Conservation (phyloP, 2,113 vertebrate genomes). For the Grus americana region DNA sequence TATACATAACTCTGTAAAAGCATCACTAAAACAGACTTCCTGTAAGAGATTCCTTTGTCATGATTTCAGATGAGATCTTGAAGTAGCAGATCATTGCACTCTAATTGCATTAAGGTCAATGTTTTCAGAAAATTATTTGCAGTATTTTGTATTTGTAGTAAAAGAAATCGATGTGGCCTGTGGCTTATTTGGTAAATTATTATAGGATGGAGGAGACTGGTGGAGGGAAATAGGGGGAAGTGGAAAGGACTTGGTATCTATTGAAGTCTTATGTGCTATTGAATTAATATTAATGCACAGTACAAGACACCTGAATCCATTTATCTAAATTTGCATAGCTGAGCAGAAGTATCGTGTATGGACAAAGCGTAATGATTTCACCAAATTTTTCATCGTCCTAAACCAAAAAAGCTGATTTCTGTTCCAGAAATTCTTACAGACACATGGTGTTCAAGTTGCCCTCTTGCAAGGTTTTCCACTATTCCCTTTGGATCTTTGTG, state of each 20-base stretch:
- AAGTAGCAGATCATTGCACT: background rate
- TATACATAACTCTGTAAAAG: background rate
- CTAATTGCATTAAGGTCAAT: background rate
- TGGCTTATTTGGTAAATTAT: background rate
- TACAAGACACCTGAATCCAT: background rate
- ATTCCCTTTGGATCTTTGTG: background rate
- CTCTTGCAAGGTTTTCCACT: background rate
- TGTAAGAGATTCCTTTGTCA: background rate
- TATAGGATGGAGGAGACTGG: background rate
- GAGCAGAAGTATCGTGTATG: background rate
- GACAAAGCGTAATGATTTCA: background rate
- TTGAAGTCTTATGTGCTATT: background rate
- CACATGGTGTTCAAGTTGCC: background rate
- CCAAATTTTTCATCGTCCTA: background rate
- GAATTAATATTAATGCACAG: background rate
- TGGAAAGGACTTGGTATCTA: background rate
- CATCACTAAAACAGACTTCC: background rate
- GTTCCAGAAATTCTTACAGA: background rate
- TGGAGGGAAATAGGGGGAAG: background rate
- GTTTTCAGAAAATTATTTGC: background rate
- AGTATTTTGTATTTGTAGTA: background rate
- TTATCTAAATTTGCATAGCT: background rate
- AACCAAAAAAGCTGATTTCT: background rate
- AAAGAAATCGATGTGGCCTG: background rate
- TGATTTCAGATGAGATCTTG: background rate